These are phyloP conservation scores for Phrynocephalus versicolor DNA, from an alignment of 2,113 vertebrate genomes.

Conservation along the genomic window DNA sequence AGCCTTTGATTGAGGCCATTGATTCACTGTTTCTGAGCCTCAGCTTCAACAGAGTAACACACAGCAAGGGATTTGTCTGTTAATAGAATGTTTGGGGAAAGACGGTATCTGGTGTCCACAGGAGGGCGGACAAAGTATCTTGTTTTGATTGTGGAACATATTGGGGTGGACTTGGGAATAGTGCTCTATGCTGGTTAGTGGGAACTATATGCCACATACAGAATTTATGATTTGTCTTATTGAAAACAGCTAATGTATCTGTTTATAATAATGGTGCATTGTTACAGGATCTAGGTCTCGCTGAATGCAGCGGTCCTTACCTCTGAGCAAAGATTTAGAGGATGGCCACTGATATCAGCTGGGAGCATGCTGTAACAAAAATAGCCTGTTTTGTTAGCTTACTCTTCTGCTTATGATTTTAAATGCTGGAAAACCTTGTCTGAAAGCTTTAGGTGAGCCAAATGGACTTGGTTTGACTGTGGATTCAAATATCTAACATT, in stretches of 20 bases:
- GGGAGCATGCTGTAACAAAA: not conserved
- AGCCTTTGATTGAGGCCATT: conserved; percentile 41
- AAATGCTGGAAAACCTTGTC: not conserved
- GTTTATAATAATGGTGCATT: not conserved
- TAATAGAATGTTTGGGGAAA: conserved; percentile 37
- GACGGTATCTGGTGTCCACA: not conserved
- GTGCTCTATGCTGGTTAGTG: not conserved
- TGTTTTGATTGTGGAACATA: not conserved
- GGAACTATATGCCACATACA: not conserved
- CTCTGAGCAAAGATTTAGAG: not conserved
- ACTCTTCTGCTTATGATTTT: not conserved
- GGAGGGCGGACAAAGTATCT: not conserved
- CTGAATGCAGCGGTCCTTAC: not conserved
- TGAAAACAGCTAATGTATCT: not conserved
- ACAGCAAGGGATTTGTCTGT: conserved; percentile 46
- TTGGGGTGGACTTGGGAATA: not conserved
- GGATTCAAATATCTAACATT: not conserved
- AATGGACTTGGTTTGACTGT: not conserved
- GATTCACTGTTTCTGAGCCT: conserved; percentile 63
- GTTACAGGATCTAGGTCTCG: not conserved
- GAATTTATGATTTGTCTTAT: not conserved
- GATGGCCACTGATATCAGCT: no score
- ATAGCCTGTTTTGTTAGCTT: not conserved
- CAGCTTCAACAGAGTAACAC: conserved; percentile 45
- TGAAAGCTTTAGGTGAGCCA: not conserved